phyloP scores from a whole-genome alignment of 2,113 vertebrate genomes.

The Elgaria multicarinata region DNA sequence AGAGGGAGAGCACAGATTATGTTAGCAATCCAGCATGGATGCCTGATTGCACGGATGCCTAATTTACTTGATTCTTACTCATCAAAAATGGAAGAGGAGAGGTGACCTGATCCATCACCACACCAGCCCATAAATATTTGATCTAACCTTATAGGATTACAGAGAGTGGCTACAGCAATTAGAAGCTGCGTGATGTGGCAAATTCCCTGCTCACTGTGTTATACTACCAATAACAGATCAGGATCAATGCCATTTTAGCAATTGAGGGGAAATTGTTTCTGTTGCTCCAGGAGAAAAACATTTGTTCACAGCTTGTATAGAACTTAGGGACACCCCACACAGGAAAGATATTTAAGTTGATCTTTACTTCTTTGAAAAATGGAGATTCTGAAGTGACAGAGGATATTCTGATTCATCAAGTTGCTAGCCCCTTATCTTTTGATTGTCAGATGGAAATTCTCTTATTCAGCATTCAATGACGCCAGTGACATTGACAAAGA shows the following conservation, averaged over 20 bases:
- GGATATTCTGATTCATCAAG: neutral
- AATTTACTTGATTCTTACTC: neutral
- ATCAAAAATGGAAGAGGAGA: neutral
- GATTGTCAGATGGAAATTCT: neutral
- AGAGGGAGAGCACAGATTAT: too few species aligned
- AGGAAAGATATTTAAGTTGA: neutral
- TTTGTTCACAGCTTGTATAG: neutral
- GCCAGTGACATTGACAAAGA: neutral
- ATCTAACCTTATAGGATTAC: neutral
- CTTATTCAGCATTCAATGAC: neutral
- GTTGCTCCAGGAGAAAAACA: neutral
- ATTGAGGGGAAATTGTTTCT: neutral
- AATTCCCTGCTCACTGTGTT: neutral
- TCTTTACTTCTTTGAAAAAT: neutral
- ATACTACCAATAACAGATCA: neutral
- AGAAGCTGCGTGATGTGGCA: neutral
- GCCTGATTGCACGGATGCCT: neutral
- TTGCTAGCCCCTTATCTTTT: neutral
- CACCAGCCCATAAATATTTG: neutral
- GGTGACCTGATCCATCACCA: neutral
- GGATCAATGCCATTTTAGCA: neutral
- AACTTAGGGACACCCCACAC: neutral
- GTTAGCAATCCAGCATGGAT: neutral
- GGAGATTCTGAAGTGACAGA: neutral
- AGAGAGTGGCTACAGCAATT: neutral